These are phyloP conservation scores for Crossocerus cetratus DNA, from an alignment of 2,888 invertebrate genomes.

Conservation along the genomic window DNA sequence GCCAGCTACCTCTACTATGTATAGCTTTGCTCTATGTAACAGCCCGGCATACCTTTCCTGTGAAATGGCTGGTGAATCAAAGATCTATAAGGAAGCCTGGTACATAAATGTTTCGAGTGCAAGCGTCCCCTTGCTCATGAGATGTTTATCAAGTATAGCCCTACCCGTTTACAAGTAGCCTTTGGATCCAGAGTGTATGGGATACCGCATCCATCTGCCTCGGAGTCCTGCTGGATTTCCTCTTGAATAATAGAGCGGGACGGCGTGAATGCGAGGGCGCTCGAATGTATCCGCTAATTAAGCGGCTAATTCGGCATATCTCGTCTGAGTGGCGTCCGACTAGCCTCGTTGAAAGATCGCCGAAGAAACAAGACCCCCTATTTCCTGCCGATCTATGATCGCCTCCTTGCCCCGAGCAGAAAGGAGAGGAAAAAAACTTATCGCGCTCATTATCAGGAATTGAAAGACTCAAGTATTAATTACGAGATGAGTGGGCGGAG, in stretches of 20 bases:
- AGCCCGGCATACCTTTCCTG: no score
- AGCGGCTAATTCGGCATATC: no score
- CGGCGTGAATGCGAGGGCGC: background rate
- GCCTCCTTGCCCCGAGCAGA: no score
- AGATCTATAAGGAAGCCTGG: constrained; percentile 9
- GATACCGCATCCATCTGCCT: background rate
- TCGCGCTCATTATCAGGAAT: constrained; percentile 3
- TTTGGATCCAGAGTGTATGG: background rate
- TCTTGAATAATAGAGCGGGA: background rate
- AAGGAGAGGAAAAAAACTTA: constrained; percentile 7
- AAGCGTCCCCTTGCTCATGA: no score
- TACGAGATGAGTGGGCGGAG: constrained; percentile 29
- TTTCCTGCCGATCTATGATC: no score
- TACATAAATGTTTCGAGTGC: background rate
- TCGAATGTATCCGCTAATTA: background rate
- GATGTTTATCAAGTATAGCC: no score
- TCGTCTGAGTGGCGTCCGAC: no score
- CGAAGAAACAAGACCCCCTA: no score
- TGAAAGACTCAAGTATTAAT: constrained; percentile 43
- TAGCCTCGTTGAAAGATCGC: no score
- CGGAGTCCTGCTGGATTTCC: background rate
- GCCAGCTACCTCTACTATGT: no score
- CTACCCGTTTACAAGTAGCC: no score
- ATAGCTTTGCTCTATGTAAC: no score
- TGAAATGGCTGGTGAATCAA: constrained; percentile 10